Base-by-base conservation (phyloP, 2,113 vertebrate species). In the Neopipo cinnamomea region DNA sequence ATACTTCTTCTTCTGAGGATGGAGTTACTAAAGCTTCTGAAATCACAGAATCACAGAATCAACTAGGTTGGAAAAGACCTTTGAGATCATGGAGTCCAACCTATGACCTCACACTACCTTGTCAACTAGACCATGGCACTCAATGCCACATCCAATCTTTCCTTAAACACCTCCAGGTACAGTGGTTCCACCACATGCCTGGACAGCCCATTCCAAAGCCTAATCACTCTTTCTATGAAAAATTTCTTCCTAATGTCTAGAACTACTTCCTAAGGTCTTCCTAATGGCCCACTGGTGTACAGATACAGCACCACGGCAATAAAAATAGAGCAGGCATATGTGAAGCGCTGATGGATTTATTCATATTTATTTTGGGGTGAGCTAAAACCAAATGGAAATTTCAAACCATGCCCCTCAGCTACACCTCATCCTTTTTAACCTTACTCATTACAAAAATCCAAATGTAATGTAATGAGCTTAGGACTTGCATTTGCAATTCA, bases 381-480 rank as follows among this genome's bases (percentile, higher is more conserved):
- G n/a, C 72, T 77, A 84, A 81, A 93, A 95, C 31, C 56, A 88
- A 88, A 87, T 65, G 30, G 61, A 85, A 89, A 90, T 95, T 93
- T 95, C 53, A 86, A 88, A 50, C 13, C 23, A 6, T 33, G 41
- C 7, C 93, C 15, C 50, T 93, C 84, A 89, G 78, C 42, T 91
- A 31, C 49, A 82, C 70, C 73, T 56, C 78, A 65, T 76, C 66
- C 35, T 16, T 81, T 91, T 74, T 46, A 76, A 75, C 31, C 42
- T 58, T 42, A 87, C 21, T 79, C 22, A 49, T 79, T 82, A 75
- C 35, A 91, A 75, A 95, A 79, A 53, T 44, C 81, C 62, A 85
- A 46, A 61, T 53, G 37, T 2, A 85, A 22, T 23, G 21, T 52
- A 78, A 41, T 49, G 53, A 65, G 70, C 37, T 63, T 41, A 72